Evolutionary conservation across 2,888 invertebrate species (phyloP).

Genomic region (Onthophagus sagittarius): DNA sequence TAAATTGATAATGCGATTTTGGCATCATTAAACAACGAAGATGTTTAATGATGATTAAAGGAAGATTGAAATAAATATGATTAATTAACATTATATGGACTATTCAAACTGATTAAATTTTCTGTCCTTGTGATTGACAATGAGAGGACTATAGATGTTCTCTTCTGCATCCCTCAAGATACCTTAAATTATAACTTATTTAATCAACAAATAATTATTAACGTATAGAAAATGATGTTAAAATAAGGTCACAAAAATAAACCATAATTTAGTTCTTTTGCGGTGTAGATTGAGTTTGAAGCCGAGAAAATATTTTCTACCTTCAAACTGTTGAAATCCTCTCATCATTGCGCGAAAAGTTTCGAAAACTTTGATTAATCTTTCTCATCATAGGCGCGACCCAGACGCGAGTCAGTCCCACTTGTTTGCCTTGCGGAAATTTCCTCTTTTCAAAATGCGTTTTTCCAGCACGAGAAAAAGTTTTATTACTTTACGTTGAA

Average conservation of each 20-base stretch:
- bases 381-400: neutral
- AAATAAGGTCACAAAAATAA: neutral
- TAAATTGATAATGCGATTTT: too few species aligned
- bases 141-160: too few species aligned
- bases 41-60: too few species aligned
- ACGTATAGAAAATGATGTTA: neutral
- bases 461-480: neutral
- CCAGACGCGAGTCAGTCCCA: neutral
- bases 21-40: too few species aligned
- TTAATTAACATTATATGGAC: too few species aligned
- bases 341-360: conserved; percentile 10
- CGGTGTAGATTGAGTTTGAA: neutral
- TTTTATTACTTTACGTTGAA: neutral
- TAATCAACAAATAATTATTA: neutral
- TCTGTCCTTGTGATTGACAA: too few species aligned
- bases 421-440: neutral
- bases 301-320: neutral
- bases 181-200: too few species aligned
- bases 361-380: conserved; percentile 10
- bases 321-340: conserved; percentile 1
- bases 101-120: too few species aligned
- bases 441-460: neutral
- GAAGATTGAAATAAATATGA: too few species aligned
- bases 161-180: too few species aligned
- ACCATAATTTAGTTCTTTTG: neutral